Base-by-base conservation (phyloP, 2,113 vertebrate genomes). In the western clawed frog (Xenopus tropicalis) region DNA sequence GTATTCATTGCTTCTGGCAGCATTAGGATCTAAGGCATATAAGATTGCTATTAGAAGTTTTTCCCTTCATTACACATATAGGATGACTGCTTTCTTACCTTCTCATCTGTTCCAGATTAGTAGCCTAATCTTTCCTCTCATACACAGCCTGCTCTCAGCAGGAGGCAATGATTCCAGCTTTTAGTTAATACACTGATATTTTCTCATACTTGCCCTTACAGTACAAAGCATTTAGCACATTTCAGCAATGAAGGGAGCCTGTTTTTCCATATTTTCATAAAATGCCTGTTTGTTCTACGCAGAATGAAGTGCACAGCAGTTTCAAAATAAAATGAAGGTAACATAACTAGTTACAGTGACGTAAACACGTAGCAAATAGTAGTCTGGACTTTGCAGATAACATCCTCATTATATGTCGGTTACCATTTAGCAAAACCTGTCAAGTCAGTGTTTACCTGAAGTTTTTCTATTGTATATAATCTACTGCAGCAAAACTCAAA, bases 21-120 rank as follows among this genome's bases (percentile, higher is more conserved):
- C 74, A 56, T 81, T 74, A 80, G 79, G 69, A 54, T 82, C 42
- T 78, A 76, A 11, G 69, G 61, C 78, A 17, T 72, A 78, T 68
- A 79, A 43, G 16, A 78, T 79, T 77, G 65, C 44, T 72, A 61
- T 56, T 78, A 74, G 61, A 82, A 77, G 29, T 25, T 54, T 14
- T 25, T 56, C 48, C 66, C 69, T 78, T 73, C 67, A 54, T 81
- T 69, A 69, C 66, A 75, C 56, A 69, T 75, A 69, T 68, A 68
- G 72, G 52, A 52, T 61, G 72, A 62, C 54, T 51, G 42, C 58
- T 73, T 76, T 74, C 25, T 24, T 77, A 63, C 54, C 71, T 78
- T 69, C 66, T 63, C 79, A 23, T 75, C 58, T 66, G 78, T 78
- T 85, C 80, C 62, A 81, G 73, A 76, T 74, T 73, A 77, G 71